Conservation (phyloP, 2,113 vertebrate species). For the Pitta sordida region DNA sequence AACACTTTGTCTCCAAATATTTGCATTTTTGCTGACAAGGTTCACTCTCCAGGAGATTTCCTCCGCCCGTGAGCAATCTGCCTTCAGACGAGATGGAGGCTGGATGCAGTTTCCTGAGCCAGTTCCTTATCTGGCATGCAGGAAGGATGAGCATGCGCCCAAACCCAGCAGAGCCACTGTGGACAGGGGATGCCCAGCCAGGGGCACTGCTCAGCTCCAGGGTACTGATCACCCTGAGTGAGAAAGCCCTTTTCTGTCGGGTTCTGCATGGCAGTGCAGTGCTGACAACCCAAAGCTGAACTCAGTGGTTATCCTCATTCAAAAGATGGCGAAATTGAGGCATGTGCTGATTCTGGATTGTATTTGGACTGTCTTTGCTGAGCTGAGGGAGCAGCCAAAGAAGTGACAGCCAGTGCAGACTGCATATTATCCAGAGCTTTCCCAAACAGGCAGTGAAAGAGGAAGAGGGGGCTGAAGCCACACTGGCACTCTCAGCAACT, state of each 20-base stretch:
- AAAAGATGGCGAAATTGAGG: slow-evolving; percentile 16
- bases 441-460: fast-evolving
- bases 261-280: fast-evolving
- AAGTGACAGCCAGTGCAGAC: not conserved
- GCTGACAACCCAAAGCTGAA: not conserved
- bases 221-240: not conserved
- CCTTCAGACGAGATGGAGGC: not conserved
- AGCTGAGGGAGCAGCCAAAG: not conserved
- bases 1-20: slow-evolving; percentile 68
- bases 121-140: not conserved
- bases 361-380: not conserved
- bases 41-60: slow-evolving; percentile 58
- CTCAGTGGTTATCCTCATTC: not conserved
- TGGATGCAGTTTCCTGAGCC: not conserved
- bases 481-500: not conserved
- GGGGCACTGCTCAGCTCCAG: not conserved
- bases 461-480: not conserved
- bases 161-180: not conserved
- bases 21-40: slow-evolving; percentile 70
- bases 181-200: not conserved
- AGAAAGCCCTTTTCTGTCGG: not conserved
- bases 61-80: slow-evolving; percentile 52
- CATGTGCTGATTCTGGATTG: fast-evolving
- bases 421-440: not conserved
- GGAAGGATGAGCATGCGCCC: not conserved